Base-by-base conservation (phyloP, 2,113 vertebrate species). In the Pseudonaja textilis region DNA sequence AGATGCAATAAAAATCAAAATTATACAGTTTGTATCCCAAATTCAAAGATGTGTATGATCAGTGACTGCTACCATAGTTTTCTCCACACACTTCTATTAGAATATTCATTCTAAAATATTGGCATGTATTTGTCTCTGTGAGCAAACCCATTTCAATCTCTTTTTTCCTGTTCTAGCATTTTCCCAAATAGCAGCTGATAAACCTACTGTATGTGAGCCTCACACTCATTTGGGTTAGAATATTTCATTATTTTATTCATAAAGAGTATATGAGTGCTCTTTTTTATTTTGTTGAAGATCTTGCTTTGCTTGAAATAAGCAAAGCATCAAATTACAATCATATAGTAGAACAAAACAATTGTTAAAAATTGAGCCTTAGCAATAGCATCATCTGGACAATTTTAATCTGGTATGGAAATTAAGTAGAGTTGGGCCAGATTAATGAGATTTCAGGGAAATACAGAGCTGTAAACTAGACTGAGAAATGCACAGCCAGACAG, bases 1-100 rank as follows among this genome's bases (percentile, higher is more conserved):
- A 74, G 42, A 94, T 12, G 26, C 92, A 91, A 61, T 93, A 85
- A 94, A 94, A 94, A 14, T 23, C 14, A 29, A 26, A 14, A 56
- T 90, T 88, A 81, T 91, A n/a, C 29, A n/a, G 56, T 81, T 93
- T n/a, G 14, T 61, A 86, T 50, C 64, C n/a, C 45, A 64, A 34
- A 25, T 23, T 29, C 56, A 54, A 86, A 64, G 47, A 25, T 34
- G 6, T n/a, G 54, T 39, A 5, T 86, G 56, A 90, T 54, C 88
- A 64, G 14, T n/a, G n/a, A 23, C 55, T 22, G 56, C 42, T 34
- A 47, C 22, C 8, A 29, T 47, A 26, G 14, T 42, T 81, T 61
- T 81, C 9, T 26, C 50, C 64, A 54, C 11, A 14, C n/a, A 52
- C 25, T 56, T 81, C 87, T 56, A 55, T 3, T 42, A 6, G 64